phyloP scores from a whole-genome alignment of 92 coral and sea anemone species.

The Palythoa grandiflora region DNA sequence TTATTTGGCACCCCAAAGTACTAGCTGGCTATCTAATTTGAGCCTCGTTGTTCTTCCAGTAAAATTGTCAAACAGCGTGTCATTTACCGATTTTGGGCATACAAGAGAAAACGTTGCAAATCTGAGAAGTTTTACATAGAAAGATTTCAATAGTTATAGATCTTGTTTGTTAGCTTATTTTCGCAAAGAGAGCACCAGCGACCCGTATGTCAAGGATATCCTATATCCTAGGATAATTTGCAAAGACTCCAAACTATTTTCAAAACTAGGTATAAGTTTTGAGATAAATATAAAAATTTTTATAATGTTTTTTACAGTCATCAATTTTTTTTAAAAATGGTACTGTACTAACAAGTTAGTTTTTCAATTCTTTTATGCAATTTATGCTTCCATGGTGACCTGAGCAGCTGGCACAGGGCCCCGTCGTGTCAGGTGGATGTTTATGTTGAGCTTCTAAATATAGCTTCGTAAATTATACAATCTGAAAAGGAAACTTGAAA shows the following conservation, averaged over 20 bases:
- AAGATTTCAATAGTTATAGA: too few relatives aligned
- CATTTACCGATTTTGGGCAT: too few relatives aligned
- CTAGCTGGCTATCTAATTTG: too few relatives aligned
- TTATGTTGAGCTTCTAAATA: constrained; percentile 43
- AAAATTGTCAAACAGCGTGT: too few relatives aligned
- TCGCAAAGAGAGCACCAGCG: too few relatives aligned
- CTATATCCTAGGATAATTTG: too few relatives aligned
- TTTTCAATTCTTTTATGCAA: constrained; percentile 24
- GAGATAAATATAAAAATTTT: neutral
- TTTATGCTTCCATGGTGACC: constrained; percentile 42
- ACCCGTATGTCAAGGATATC: too few relatives aligned
- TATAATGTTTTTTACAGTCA: neutral
- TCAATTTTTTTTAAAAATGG: neutral
- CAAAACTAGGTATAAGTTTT: neutral
- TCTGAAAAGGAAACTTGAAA: constrained; percentile 25
- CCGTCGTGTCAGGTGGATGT: constrained; percentile 46
- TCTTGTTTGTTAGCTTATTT: too few relatives aligned
- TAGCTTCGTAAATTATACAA: constrained; percentile 27
- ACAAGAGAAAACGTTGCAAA: too few relatives aligned
- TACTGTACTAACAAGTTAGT: neutral
- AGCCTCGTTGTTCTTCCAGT: too few relatives aligned
- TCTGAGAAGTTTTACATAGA: too few relatives aligned
- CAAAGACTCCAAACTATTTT: neutral
- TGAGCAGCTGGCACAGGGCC: constrained; percentile 45
- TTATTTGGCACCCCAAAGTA: too few relatives aligned